Percentiles rank a stretch among this genome's conserved stretches.
Conservation (phyloP, 2,888 invertebrate genomes). For the Steinernema hermaphroditum region DNA sequence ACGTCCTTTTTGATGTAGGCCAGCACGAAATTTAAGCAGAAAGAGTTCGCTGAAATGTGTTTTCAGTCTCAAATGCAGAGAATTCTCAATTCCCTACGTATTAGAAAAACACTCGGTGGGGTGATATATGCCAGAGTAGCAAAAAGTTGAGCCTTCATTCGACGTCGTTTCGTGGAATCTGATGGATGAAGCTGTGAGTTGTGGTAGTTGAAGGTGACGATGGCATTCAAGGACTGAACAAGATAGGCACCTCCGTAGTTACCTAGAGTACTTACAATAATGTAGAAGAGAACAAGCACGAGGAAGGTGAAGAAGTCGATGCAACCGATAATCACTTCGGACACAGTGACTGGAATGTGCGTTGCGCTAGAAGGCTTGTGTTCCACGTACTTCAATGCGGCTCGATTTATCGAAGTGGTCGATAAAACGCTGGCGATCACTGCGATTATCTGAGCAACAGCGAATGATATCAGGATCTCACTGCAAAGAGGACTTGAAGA, state of each 20-base stretch:
- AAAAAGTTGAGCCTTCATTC: neutral
- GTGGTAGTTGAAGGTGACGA: neutral
- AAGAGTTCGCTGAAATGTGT: neutral
- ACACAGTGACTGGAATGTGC: neutral
- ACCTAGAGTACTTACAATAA: neutral
- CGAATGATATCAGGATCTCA: neutral
- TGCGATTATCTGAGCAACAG: neutral
- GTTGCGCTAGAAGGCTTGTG: neutral
- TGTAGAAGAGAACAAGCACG: neutral
- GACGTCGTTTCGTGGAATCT: neutral
- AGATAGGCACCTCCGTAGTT: no score
- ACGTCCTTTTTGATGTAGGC: neutral
- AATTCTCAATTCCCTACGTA: neutral
- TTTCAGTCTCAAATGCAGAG: neutral
- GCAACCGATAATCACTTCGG: neutral
- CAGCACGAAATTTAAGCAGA: neutral
- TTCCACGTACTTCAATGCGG: neutral
- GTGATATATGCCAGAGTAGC: slow-evolving; percentile 13
- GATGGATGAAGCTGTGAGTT: neutral
- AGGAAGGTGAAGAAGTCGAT: slow-evolving; percentile 1
- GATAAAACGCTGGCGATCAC: neutral
- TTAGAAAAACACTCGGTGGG: slow-evolving; percentile 4
- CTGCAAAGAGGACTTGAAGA: neutral
- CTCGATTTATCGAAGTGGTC: neutral
- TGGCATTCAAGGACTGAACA: neutral